Percentiles rank a stretch among this genome's conserved stretches.
These are phyloP conservation scores for Venustaconcha ellipsiformis DNA, from an alignment of 1,140 invertebrate genomes.

Conservation along the genomic window DNA sequence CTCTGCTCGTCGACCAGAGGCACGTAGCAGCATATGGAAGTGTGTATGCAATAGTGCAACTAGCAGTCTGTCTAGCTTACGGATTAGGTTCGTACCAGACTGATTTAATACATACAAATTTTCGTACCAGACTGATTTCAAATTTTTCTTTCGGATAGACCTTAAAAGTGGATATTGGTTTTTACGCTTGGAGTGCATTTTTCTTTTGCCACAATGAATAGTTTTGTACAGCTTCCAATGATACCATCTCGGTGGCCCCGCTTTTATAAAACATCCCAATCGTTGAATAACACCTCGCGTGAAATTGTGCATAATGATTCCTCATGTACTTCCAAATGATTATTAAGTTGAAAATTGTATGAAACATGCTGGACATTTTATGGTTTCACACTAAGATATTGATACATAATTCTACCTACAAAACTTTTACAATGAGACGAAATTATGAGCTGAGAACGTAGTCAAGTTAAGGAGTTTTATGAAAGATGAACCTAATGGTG, in stretches of 20 bases:
- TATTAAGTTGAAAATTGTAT: too few species aligned
- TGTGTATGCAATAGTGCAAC: conserved; percentile 97
- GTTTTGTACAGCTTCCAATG: not conserved
- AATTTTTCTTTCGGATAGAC: not conserved
- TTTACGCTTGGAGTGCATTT: not conserved
- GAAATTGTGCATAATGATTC: too few species aligned
- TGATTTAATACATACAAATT: not conserved
- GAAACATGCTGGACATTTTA: too few species aligned
- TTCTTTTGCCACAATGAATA: not conserved
- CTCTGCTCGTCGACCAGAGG: conserved; percentile 94
- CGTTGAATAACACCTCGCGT: too few species aligned
- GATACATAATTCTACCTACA: too few species aligned
- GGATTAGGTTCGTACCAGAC: conserved; percentile 80
- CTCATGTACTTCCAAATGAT: too few species aligned
- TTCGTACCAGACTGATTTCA: conserved; percentile 30
- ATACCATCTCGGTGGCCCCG: not conserved
- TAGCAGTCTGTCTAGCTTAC: conserved; percentile 97
- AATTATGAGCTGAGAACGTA: too few species aligned
- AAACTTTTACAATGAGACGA: too few species aligned
- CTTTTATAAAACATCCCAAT: not conserved
- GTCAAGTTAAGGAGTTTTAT: too few species aligned
- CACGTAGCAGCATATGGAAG: conserved; percentile 94
- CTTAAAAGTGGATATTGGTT: not conserved
- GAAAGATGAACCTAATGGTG: too few species aligned
- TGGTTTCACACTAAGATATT: too few species aligned